Percentiles rank a stretch among this genome's conserved stretches.
Conservation (phyloP, 1,140 invertebrate genomes). For the Magallana angulata region DNA sequence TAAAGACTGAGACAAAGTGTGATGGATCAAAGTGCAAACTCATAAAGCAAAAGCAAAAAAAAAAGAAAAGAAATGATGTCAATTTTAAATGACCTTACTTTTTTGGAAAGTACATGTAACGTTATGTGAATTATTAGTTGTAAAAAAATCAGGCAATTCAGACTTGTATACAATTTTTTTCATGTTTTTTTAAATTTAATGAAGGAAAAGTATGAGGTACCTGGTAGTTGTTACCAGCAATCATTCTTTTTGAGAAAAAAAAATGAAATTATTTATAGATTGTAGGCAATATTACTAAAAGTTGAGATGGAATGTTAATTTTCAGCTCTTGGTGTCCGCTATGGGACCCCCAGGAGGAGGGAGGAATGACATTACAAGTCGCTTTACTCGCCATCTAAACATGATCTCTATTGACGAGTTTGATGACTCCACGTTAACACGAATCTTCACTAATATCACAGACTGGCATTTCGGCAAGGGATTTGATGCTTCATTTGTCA, state of each 20-base stretch:
- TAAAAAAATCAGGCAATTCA: no score
- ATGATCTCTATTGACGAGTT: constrained; percentile 80
- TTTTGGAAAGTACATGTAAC: no score
- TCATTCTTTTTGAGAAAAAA: background rate
- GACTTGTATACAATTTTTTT: no score
- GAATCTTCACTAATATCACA: constrained; percentile 79
- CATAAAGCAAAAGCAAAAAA: no score
- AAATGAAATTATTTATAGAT: background rate
- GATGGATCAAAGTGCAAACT: no score
- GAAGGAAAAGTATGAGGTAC: no score
- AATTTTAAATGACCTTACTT: no score
- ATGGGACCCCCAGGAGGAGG: constrained; percentile 81
- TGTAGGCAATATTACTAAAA: background rate
- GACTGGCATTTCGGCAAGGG: constrained; percentile 80
- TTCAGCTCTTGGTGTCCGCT: constrained; percentile 82
- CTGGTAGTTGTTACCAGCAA: no score
- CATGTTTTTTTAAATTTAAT: no score
- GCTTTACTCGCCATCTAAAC: constrained; percentile 79
- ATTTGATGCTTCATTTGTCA: constrained; percentile 81
- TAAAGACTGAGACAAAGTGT: no score
- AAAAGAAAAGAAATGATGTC: no score
- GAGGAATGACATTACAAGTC: constrained; percentile 78
- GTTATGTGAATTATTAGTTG: no score
- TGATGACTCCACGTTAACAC: constrained; percentile 78
- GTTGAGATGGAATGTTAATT: constrained; percentile 23